Evolutionary conservation across 2,797 vertebrate genomes (phyloP).

Genomic region (Muscicapa striata): DNA sequence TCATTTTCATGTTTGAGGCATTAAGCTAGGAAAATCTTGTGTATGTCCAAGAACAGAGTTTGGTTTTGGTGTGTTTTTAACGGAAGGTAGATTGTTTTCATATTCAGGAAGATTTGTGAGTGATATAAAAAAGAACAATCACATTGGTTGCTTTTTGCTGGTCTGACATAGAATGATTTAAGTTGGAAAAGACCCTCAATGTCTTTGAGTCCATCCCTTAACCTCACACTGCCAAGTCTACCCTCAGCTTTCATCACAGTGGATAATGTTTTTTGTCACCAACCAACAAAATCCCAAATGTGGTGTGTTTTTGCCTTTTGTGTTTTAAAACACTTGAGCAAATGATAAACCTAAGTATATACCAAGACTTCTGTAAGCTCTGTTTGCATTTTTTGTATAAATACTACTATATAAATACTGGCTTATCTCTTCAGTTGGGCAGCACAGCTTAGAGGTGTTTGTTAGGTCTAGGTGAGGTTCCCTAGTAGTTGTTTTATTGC

Average conservation of each 20-base stretch:
- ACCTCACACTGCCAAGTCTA: not conserved
- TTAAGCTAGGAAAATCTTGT: not conserved
- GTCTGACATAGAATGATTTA: not conserved
- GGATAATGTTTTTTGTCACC: not conserved
- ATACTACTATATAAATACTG: not conserved
- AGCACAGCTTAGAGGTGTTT: not conserved
- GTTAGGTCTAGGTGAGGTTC: not conserved
- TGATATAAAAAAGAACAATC: not conserved
- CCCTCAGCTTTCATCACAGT: not conserved
- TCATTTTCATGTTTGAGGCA: not conserved
- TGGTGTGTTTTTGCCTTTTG: not conserved
- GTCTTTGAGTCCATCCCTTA: not conserved
- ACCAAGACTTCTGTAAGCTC: not conserved
- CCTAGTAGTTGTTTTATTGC: not conserved
- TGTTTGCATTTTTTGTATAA: not conserved
- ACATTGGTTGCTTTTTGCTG: not conserved
- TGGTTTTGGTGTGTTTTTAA: not conserved
- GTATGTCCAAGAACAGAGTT: not conserved
- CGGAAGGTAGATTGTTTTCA: not conserved
- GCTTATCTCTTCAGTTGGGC: not conserved
- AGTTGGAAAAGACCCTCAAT: not conserved
- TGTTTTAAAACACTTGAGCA: not conserved
- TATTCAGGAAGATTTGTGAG: not conserved
- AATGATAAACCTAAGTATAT: not conserved
- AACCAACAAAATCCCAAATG: not conserved